Evolutionary conservation across 2,113 vertebrate species (phyloP).

Genomic region (Calyptomena viridis): DNA sequence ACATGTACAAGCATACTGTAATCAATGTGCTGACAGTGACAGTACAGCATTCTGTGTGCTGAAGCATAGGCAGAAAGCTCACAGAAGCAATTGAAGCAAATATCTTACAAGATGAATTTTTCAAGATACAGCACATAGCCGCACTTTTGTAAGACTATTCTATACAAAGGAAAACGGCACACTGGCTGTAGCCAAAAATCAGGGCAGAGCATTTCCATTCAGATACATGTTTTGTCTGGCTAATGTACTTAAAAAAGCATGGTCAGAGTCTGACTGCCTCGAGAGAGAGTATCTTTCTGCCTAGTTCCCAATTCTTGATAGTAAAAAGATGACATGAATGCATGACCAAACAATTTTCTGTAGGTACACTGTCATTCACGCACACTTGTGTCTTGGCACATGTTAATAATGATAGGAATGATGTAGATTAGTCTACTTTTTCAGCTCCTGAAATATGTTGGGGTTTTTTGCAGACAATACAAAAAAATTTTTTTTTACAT

Average conservation of each 20-base stretch:
- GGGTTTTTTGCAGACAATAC: not conserved
- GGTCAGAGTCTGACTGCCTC: not conserved
- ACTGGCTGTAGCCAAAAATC: not conserved
- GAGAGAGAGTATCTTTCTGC: not conserved
- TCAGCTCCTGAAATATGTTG: not conserved
- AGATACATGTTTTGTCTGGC: rapidly evolving
- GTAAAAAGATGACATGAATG: not conserved
- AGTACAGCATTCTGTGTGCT: not conserved
- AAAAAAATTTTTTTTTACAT: not conserved
- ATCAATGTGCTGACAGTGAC: not conserved
- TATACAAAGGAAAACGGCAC: not conserved
- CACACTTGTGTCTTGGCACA: not conserved
- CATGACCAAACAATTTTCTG: not conserved
- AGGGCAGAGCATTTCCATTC: not conserved
- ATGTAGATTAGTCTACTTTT: not conserved
- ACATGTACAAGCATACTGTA: not conserved
- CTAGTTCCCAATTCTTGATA: not conserved
- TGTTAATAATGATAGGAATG: not conserved
- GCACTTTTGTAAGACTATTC: not conserved
- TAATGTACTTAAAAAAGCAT: not conserved
- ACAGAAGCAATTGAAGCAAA: not conserved
- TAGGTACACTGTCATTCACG: not conserved
- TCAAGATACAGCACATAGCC: not conserved
- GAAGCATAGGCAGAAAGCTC: not conserved
- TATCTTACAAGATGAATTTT: not conserved